Conservation (phyloP, 2,888 invertebrate species). For the Agrochola macilenta region DNA sequence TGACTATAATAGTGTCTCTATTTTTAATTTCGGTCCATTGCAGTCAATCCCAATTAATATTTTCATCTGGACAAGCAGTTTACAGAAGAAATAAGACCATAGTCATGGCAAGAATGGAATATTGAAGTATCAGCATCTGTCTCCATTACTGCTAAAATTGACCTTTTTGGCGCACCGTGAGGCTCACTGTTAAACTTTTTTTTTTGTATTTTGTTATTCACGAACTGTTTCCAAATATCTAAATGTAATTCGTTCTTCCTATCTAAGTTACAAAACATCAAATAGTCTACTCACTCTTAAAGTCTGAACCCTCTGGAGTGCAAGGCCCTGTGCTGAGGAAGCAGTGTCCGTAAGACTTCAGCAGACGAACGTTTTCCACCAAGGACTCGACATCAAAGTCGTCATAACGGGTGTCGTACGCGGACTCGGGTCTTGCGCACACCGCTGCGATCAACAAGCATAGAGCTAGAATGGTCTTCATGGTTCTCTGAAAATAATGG, state of each 20-base stretch:
- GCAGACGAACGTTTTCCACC: constrained; percentile 91
- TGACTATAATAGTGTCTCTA: background rate
- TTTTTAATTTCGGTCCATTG: background rate
- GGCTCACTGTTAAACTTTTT: too few relatives aligned
- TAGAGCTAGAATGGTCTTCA: constrained; percentile 76
- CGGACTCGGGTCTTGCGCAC: constrained; percentile 81
- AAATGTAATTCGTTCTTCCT: background rate
- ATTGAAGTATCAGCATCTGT: background rate
- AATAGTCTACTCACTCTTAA: constrained; percentile 91
- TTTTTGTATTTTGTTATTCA: background rate
- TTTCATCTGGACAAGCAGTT: background rate
- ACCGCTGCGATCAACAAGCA: constrained; percentile 74
- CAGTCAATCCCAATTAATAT: background rate
- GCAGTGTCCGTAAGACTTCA: constrained; percentile 93
- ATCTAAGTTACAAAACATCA: background rate
- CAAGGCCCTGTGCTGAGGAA: constrained; percentile 92
- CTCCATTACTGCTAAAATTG: background rate
- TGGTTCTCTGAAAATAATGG: constrained; percentile 63
- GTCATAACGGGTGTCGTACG: constrained; percentile 92
- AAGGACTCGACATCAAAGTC: constrained; percentile 92
- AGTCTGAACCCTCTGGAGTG: constrained; percentile 92
- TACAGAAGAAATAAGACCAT: background rate
- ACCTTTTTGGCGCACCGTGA: background rate
- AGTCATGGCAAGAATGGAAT: background rate
- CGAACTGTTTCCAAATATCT: background rate